Base-by-base conservation (phyloP, 1,140 invertebrate genomes). In the Bradysia coprophila region DNA sequence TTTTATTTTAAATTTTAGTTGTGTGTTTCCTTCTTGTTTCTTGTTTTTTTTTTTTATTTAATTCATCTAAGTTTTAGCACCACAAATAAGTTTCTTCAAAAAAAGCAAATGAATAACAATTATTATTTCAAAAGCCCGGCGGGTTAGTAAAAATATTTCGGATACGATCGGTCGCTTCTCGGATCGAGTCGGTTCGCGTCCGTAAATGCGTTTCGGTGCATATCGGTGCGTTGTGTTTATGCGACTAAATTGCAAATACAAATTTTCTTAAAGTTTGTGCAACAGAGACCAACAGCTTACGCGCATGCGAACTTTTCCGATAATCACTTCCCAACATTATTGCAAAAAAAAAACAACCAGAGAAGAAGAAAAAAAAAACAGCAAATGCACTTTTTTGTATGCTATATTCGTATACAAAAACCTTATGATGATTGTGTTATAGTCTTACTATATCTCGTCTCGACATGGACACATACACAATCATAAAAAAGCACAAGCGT, bases 161-260 rank as follows among this genome's bases (percentile, higher is more conserved):
- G 24, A 57, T 55, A 54, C 55, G 55, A 55, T 57, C 57, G 57
- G 57, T 59, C 57, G 57, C 57, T 59, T 59, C 57, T 55, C 57
- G 57, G 57, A 55, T 55, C 36, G 4, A 38, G 5, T 10, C 52
- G 54, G 51, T 48, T 56, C 57, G 57, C 57, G 57, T 59, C 57
- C 57, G 57, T 59, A 60, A 59, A 59, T 60, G 57, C 57, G 55
- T 60, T 59, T 54, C 57, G 57, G 56, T 60, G 57, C 57, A 60
- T 60, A 57, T 60, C 57, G 55, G 57, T 57, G 56, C 53, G 55
- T 59, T 59, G 56, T 51, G 52, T 57, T 55, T 56, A 57, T 59
- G 57, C 57, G 57, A 60, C 57, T 59, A 53, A 47, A 39, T 36
- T 40, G n/a, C n/a, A n/a, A n/a, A n/a, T n/a, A 43, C 10, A 43